These are phyloP conservation scores for Silurus glanis DNA, from an alignment of 2,113 vertebrate species.

Conservation along the genomic window DNA sequence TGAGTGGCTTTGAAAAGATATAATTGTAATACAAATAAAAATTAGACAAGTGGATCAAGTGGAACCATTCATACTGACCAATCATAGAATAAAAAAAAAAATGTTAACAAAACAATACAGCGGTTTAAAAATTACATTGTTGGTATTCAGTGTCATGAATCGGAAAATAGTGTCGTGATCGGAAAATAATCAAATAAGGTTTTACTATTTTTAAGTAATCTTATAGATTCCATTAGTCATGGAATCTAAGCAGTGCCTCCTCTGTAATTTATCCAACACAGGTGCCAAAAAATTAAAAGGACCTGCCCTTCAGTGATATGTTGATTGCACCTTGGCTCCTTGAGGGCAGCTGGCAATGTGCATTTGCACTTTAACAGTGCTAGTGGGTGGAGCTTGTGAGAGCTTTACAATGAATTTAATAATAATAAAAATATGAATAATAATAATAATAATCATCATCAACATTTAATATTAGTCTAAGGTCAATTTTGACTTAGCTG, in stretches of 20 bases:
- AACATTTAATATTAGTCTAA: not conserved
- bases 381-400: conserved; percentile 35
- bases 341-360: not conserved
- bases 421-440: no score
- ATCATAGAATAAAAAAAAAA: no score
- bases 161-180: not conserved
- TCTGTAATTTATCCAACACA: not conserved
- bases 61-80: no score
- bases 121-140: not conserved
- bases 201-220: not conserved
- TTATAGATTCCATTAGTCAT: not conserved
- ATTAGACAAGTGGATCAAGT: no score
- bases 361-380: conserved; percentile 9
- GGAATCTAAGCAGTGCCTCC: not conserved
- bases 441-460: no score
- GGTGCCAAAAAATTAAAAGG: not conserved
- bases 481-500: not conserved
- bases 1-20: not conserved
- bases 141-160: not conserved
- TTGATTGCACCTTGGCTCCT: not conserved
- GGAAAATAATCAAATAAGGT: not conserved
- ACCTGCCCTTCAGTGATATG: conserved; percentile 8
- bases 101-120: no score
- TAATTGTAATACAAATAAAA: no score
- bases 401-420: not conserved